These are phyloP conservation scores for Nowickia ferox DNA, from an alignment of 2,888 invertebrate species.

Conservation along the genomic window DNA sequence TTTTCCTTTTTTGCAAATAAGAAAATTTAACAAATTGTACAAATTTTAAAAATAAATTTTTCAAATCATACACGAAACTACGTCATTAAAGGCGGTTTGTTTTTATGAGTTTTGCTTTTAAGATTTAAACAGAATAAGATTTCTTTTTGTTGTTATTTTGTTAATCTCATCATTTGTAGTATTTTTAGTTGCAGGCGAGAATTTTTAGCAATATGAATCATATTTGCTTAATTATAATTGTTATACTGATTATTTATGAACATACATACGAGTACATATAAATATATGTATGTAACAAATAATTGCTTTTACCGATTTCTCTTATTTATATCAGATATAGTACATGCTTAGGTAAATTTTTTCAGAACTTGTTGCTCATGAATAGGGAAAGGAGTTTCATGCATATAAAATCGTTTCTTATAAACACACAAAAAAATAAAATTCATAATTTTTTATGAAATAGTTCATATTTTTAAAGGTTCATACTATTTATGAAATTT, in stretches of 20 bases:
- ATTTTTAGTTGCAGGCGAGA: slow-evolving; percentile 15
- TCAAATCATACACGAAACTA: slow-evolving; percentile 47
- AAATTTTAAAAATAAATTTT: slow-evolving; percentile 61
- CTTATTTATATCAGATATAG: too few relatives aligned
- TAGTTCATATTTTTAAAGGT: too few relatives aligned
- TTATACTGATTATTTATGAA: background rate
- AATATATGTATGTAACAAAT: background rate
- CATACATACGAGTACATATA: background rate
- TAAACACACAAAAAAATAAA: too few relatives aligned
- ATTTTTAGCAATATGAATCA: slow-evolving; percentile 58
- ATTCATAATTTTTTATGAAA: too few relatives aligned
- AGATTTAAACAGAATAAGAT: slow-evolving; percentile 36
- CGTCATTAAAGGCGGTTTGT: slow-evolving; percentile 53
- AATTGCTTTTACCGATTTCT: too few relatives aligned
- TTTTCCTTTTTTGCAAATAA: slow-evolving; percentile 4
- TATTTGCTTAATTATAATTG: slow-evolving; percentile 14
- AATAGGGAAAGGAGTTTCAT: too few relatives aligned
- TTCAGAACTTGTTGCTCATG: too few relatives aligned
- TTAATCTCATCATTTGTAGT: slow-evolving; percentile 57
- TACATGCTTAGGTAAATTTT: too few relatives aligned
- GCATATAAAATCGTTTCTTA: too few relatives aligned
- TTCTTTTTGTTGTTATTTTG: slow-evolving; percentile 15
- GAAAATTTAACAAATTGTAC: slow-evolving; percentile 6
- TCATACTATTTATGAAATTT: too few relatives aligned
- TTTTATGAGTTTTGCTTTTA: slow-evolving; percentile 31